Percentiles rank a stretch among this genome's conserved stretches.
Conservation (phyloP, 2,888 invertebrate species). For the Petrophora chlorosata region DNA sequence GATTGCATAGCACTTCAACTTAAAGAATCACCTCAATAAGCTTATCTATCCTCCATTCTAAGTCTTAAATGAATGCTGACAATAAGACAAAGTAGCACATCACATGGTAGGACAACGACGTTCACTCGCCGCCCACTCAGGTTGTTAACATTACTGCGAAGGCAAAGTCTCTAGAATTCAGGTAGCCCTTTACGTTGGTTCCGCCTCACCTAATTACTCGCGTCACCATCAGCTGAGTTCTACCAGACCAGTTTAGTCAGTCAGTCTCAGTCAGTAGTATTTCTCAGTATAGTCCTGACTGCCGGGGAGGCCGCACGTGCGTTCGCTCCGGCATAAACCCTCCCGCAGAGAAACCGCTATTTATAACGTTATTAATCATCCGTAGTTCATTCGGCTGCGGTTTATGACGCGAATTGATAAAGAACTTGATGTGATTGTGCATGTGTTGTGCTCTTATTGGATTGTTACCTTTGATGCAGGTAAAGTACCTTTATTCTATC, state of each 20-base stretch:
- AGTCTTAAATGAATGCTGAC: too few species aligned
- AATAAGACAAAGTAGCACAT: not conserved
- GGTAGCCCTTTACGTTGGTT: slow-evolving; percentile 34
- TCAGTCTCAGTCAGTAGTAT: slow-evolving; percentile 16
- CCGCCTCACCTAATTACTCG: slow-evolving; percentile 40
- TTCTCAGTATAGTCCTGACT: slow-evolving; percentile 27
- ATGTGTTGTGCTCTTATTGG: slow-evolving; percentile 32
- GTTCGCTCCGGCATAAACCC: slow-evolving; percentile 42
- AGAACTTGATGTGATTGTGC: slow-evolving; percentile 14
- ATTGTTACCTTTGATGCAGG: slow-evolving; percentile 31
- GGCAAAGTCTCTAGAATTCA: slow-evolving; percentile 25
- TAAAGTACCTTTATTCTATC: slow-evolving; percentile 15
- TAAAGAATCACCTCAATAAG: too few species aligned
- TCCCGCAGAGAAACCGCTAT: slow-evolving; percentile 59
- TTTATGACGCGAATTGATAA: slow-evolving; percentile 17
- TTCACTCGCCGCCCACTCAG: slow-evolving; percentile 21
- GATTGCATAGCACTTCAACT: too few species aligned
- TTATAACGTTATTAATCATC: slow-evolving; percentile 55
- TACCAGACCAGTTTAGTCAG: slow-evolving; percentile 13
- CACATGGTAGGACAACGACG: slow-evolving; percentile 7
- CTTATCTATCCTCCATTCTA: too few species aligned
- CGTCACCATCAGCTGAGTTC: slow-evolving; percentile 28
- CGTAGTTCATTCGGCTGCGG: slow-evolving; percentile 23
- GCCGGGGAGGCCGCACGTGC: slow-evolving; percentile 38
- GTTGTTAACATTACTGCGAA: slow-evolving; percentile 23